Conservation (phyloP, 92 coral and sea anemone species). For the Parazoanthus atlanticus region DNA sequence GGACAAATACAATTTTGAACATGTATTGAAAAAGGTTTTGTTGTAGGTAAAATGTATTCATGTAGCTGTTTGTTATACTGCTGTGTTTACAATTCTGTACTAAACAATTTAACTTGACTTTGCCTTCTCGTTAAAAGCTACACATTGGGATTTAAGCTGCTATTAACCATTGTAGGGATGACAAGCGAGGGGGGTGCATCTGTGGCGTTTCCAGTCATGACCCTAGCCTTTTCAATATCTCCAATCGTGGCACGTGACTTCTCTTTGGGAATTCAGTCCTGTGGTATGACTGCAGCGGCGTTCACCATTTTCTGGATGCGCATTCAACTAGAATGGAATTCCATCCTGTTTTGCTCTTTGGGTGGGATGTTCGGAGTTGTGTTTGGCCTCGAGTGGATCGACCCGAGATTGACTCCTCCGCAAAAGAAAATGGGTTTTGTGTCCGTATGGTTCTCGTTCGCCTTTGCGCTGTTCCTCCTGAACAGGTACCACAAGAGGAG, state of each 20-base stretch:
- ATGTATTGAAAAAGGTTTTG: too few relatives aligned
- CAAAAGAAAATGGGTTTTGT: slow-evolving; percentile 12
- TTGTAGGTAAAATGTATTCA: too few relatives aligned
- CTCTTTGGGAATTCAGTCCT: slow-evolving; percentile 85
- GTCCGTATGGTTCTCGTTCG: slow-evolving; percentile 22
- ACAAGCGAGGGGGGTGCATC: slow-evolving; percentile 91
- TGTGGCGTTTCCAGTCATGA: slow-evolving; percentile 90
- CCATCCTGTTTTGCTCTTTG: neutral
- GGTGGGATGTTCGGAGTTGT: neutral
- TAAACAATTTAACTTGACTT: too few relatives aligned
- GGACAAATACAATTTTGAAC: too few relatives aligned
- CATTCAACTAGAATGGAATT: slow-evolving; percentile 16
- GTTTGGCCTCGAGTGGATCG: neutral
- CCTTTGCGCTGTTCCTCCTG: slow-evolving; percentile 47
- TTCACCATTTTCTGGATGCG: slow-evolving; percentile 86
- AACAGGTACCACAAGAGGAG: slow-evolving; percentile 75
- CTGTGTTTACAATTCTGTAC: too few relatives aligned
- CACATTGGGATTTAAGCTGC: too few relatives aligned
- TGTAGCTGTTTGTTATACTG: too few relatives aligned
- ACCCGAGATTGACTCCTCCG: neutral
- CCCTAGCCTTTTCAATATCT: slow-evolving; percentile 71
- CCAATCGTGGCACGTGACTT: slow-evolving; percentile 87
- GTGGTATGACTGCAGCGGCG: slow-evolving; percentile 90
- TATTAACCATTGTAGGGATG: slow-evolving; percentile 60
- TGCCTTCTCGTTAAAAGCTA: too few relatives aligned